Evolutionary conservation across 2,113 vertebrate genomes (phyloP).

Genomic region (Prolemur simus): DNA sequence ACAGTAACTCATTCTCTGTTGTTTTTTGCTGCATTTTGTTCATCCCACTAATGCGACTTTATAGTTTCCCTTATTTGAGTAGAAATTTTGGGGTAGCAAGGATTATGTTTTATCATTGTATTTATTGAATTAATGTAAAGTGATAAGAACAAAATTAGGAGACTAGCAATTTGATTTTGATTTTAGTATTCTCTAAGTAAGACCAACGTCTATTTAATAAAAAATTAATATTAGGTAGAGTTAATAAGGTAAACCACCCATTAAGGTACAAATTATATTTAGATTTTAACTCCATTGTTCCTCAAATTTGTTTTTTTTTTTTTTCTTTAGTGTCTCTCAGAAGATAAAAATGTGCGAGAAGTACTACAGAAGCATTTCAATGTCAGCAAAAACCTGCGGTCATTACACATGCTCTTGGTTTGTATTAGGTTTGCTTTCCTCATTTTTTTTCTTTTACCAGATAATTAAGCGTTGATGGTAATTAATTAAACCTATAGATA

Average conservation of each 20-base stretch:
- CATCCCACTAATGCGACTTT: neutral
- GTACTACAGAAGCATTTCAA: constrained; percentile 90
- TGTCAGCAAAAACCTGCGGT: constrained; percentile 90
- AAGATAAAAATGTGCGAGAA: constrained; percentile 86
- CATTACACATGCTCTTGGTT: constrained; percentile 91
- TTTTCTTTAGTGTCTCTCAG: constrained; percentile 85
- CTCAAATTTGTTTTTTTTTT: neutral
- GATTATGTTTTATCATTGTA: neutral
- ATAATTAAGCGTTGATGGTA: neutral
- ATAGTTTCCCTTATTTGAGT: neutral
- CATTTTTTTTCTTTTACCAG: neutral
- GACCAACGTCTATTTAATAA: neutral
- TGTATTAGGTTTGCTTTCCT: neutral
- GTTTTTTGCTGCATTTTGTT: constrained; percentile 26
- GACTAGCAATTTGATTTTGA: constrained; percentile 8
- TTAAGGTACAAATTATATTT: neutral
- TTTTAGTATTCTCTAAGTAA: neutral
- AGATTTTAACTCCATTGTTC: neutral
- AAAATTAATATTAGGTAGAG: neutral
- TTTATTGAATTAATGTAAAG: neutral
- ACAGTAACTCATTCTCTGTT: neutral
- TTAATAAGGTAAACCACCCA: neutral
- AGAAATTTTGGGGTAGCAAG: neutral
- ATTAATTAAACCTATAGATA: neutral
- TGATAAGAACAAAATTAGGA: constrained; percentile 7